Conservation (phyloP, 2,888 invertebrate species). For the Tolmerus cingulatus region DNA sequence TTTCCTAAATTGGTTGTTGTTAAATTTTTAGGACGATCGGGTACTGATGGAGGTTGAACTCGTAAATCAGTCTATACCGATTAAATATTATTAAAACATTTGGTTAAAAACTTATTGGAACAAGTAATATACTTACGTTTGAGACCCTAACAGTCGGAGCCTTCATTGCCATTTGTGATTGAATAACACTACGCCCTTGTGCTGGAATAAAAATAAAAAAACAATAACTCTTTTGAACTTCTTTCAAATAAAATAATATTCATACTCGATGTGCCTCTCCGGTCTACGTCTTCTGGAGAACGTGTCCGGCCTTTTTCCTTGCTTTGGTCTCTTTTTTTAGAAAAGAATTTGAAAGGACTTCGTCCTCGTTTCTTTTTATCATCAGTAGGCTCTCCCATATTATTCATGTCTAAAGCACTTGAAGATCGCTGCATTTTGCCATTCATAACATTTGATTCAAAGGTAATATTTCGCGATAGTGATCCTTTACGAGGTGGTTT, state of each 20-base stretch:
- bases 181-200: conserved; percentile 63
- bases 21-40: conserved; percentile 73
- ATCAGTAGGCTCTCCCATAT: conserved; percentile 69
- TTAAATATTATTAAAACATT: not conserved
- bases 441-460: conserved; percentile 57
- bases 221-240: not conserved
- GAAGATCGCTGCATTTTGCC: conserved; percentile 73
- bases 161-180: conserved; percentile 63
- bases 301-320: conserved; percentile 67
- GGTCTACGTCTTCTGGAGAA: conserved; percentile 59
- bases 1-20: conserved; percentile 74
- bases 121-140: conserved; percentile 55
- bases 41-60: conserved; percentile 71
- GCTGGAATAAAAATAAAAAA: conserved; percentile 53
- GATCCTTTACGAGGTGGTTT: conserved; percentile 82
- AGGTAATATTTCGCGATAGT: conserved; percentile 67
- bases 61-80: conserved; percentile 68
- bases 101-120: not conserved
- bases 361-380: conserved; percentile 81
- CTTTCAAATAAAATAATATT: not conserved
- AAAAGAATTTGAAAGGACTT: conserved; percentile 93
- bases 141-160: conserved; percentile 64
- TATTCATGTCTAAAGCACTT: conserved; percentile 80
- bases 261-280: conserved; percentile 58
- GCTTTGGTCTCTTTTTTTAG: conserved; percentile 79